Evolutionary conservation across 2,888 invertebrate species (phyloP).

Genomic region (Rhagonycha lutea): DNA sequence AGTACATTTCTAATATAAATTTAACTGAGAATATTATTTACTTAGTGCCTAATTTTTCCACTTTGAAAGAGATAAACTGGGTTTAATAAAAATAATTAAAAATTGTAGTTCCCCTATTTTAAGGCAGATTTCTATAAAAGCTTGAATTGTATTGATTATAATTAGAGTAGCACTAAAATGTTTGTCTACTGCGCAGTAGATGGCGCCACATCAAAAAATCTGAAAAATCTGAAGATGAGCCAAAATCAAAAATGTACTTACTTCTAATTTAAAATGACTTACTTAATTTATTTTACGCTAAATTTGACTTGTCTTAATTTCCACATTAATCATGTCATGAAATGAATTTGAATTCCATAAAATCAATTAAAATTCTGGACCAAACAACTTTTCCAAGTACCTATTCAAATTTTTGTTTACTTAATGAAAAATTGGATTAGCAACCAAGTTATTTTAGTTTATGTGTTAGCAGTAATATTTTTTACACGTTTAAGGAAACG

Average conservation of each 20-base stretch:
- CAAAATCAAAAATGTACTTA: not conserved
- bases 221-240: not conserved
- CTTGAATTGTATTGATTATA: not conserved
- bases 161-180: not conserved
- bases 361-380: not conserved
- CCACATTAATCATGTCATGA: not conserved
- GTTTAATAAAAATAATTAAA: too few species aligned
- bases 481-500: slow-evolving; percentile 21
- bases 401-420: not conserved
- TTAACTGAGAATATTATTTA: too few species aligned
- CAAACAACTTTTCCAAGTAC: not conserved
- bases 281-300: not conserved
- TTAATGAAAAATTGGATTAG: not conserved
- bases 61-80: too few species aligned
- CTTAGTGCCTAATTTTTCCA: too few species aligned
- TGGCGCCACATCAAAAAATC: not conserved
- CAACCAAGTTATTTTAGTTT: slow-evolving; percentile 9
- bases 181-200: not conserved
- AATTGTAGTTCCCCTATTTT: too few species aligned
- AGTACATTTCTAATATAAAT: too few species aligned
- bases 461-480: not conserved
- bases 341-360: not conserved
- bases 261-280: too few species aligned
- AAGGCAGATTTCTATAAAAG: too few species aligned
- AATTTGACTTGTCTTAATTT: not conserved